Base-by-base conservation (phyloP, 2,797 vertebrate genomes). In the Lateolabrax maculatus region DNA sequence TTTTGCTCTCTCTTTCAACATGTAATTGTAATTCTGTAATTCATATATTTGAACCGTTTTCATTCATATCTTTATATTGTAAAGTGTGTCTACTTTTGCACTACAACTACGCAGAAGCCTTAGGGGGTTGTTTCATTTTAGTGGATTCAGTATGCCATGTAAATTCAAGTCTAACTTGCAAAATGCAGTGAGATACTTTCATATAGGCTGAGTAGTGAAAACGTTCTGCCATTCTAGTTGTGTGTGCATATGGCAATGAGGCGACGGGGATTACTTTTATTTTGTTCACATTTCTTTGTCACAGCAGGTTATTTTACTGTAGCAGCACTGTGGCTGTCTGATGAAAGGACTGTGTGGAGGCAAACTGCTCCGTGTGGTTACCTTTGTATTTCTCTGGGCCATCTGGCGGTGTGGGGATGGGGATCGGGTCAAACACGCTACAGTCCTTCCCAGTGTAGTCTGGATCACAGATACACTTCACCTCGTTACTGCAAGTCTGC, bases 361-460 rank as follows among this genome's bases (percentile, higher is more conserved):
- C 8, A 16, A 52, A 61, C 41, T 9, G 48, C 15, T 77, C 19
- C 0, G 27, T 34, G 77, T 19, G 9, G 87, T 77, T 91, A 98
- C 98, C 98, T 95, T 94, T 98, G 86, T 95, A 67, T 76, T 96
- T 95, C 85, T 98, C 97, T 0, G 88, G 95, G 71, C 96, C 96
- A 1, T 97, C 97, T 0, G 94, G 94, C 1, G 95, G 95, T 3
- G 95, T 96, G 6, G 97, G 94, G 8, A 96, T 95, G 0, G 96
- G 97, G 75, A 97, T 95, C 1, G 97, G 98, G 92, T 99, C 97
- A n/a, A 96, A 96, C 72, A 99, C 96, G 7, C 98, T 99, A 88
- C 98, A 99, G 95, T 99, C 98, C 91, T 97, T 99, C 68, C 98
- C 98, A 0, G 98, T 99, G 96, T 96, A 98, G 90, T 98, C 96